A percentile compares a stretch with the other conserved stretches of the same genome.
Conservation (phyloP, 1,140 invertebrate species). For the Oedothorax gibbosus region DNA sequence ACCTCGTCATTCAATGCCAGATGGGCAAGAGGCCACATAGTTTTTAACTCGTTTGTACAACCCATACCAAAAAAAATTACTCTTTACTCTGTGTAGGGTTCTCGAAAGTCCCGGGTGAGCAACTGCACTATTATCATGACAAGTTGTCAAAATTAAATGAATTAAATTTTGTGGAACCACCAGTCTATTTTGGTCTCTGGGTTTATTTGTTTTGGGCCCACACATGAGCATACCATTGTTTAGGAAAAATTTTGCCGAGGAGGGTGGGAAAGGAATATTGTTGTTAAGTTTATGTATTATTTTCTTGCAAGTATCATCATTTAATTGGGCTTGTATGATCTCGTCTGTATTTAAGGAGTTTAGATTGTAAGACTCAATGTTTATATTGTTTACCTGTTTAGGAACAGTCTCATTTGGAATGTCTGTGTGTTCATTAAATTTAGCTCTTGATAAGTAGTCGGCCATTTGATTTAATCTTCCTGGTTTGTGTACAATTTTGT, state of each 20-base stretch:
- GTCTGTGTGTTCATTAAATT: no score
- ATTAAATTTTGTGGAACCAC: not conserved
- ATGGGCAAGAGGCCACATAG: not conserved
- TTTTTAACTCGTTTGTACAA: not conserved
- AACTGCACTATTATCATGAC: not conserved
- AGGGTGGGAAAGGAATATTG: not conserved
- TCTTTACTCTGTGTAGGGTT: not conserved
- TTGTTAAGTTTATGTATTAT: not conserved
- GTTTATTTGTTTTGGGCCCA: not conserved
- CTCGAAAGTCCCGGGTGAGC: not conserved
- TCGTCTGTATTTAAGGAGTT: not conserved
- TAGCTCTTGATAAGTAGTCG: not conserved
- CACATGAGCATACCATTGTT: not conserved
- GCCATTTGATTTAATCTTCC: not conserved
- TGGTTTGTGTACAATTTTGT: not conserved
- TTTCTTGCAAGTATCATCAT: not conserved
- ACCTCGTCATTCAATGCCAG: not conserved
- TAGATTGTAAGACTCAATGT: not conserved
- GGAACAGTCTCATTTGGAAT: not conserved
- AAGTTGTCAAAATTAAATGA: not conserved
- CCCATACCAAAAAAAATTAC: constrained; percentile 9
- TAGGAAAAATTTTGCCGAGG: not conserved
- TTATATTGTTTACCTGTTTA: not conserved
- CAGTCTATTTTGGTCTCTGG: not conserved
- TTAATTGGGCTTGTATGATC: not conserved